Evolutionary conservation across 2,888 invertebrate genomes (phyloP).

Genomic region (Pandemis heparana): DNA sequence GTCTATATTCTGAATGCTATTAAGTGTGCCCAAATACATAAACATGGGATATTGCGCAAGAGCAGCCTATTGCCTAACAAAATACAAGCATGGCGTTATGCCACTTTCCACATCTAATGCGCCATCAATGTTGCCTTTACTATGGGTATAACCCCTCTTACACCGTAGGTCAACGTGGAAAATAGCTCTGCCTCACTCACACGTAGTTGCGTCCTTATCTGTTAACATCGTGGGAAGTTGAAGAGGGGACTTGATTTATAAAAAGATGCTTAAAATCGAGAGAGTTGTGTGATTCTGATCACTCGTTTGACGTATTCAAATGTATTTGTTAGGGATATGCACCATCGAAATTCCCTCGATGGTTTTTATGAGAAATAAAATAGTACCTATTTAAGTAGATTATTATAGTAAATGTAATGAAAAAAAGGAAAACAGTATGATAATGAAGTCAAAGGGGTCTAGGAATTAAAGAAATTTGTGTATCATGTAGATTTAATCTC

Average conservation of each 20-base stretch:
- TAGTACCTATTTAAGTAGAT: no score
- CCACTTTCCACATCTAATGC: background rate
- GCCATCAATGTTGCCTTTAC: background rate
- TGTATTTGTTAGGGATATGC: no score
- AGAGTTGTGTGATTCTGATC: background rate
- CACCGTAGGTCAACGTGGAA: background rate
- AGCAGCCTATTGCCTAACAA: background rate
- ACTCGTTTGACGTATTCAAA: no score
- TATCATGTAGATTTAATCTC: no score
- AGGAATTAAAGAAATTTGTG: no score
- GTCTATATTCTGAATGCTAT: background rate
- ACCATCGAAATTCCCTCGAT: no score
- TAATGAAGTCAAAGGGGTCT: no score
- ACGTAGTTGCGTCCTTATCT: background rate
- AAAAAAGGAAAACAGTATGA: no score
- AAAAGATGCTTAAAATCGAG: background rate
- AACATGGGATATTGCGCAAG: background rate
- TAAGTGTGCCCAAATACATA: slow-evolving; percentile 6
- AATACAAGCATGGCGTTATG: background rate
- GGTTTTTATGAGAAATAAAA: no score
- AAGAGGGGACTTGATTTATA: background rate
- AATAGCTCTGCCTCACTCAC: background rate
- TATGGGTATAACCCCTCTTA: background rate
- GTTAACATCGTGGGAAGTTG: background rate
- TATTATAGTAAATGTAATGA: no score